phyloP scores from a whole-genome alignment of 2,888 invertebrate genomes.

The Drosophila pullipes region DNA sequence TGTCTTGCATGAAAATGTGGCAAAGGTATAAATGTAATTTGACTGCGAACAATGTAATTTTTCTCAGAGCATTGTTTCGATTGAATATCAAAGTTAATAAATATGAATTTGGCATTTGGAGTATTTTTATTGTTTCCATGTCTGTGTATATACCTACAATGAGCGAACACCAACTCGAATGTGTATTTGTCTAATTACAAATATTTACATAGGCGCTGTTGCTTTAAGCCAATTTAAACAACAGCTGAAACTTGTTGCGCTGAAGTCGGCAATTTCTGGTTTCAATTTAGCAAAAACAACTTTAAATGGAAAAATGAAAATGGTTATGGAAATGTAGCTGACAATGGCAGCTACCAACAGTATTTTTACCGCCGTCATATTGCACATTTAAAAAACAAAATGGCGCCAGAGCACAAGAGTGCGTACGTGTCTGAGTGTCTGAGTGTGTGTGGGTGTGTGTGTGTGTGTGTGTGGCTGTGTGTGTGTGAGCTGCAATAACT shows the following conservation, averaged over 20 bases:
- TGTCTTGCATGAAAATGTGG: constrained; percentile 46
- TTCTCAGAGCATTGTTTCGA: constrained; percentile 22
- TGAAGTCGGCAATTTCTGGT: constrained; percentile 18
- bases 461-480: constrained; percentile 29
- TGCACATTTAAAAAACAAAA: constrained; percentile 46
- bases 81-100: constrained; percentile 11
- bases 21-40: constrained; percentile 15
- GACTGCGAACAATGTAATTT: constrained; percentile 29
- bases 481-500: constrained; percentile 51
- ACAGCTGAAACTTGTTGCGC: constrained; percentile 32
- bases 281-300: constrained; percentile 26
- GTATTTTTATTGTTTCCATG: not conserved
- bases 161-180: constrained; percentile 18
- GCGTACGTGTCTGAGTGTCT: constrained; percentile 6
- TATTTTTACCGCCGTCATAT: constrained; percentile 32
- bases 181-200: constrained; percentile 32
- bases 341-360: constrained; percentile 20
- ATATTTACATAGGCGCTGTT: not conserved
- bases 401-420: constrained; percentile 38
- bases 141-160: not conserved
- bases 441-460: constrained; percentile 3
- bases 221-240: constrained; percentile 28
- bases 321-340: constrained; percentile 26
- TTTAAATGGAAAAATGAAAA: constrained; percentile 29
- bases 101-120: constrained; percentile 13